Evolutionary conservation across 2,113 vertebrate species (phyloP).

Genomic region (Chauna torquata): DNA sequence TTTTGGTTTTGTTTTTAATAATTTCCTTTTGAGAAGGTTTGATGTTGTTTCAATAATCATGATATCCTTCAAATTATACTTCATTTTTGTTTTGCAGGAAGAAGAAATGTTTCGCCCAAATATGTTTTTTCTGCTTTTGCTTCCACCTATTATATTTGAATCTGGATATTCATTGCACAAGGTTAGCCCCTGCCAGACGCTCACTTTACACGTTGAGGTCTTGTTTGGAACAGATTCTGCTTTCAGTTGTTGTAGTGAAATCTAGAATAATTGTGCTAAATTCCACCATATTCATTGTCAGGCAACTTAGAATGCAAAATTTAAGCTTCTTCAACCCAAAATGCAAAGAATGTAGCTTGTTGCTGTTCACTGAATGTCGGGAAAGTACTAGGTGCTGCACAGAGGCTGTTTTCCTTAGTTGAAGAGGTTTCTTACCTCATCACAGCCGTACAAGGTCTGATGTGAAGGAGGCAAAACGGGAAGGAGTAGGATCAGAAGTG

Average conservation of each 20-base stretch:
- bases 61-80: background rate
- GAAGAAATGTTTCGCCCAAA: slow-evolving; percentile 99
- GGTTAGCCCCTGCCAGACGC: slow-evolving; percentile 72
- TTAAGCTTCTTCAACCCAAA: background rate
- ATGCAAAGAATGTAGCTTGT: background rate
- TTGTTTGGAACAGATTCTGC: background rate
- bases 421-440: background rate
- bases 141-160: slow-evolving; percentile 98
- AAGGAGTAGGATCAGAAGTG: background rate
- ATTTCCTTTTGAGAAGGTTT: background rate
- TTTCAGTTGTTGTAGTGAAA: background rate
- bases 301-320: background rate
- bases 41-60: background rate
- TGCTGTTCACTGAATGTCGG: background rate
- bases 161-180: slow-evolving; percentile 98
- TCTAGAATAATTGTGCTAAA: background rate
- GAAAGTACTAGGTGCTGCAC: background rate
- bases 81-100: slow-evolving; percentile 81
- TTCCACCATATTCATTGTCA: background rate
- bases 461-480: background rate
- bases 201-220: background rate
- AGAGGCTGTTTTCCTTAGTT: background rate
- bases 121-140: slow-evolving; percentile 98
- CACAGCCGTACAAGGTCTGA: background rate
- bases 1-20: background rate